phyloP scores from a whole-genome alignment of 2,113 vertebrate species.

The Eubucco bourcierii region DNA sequence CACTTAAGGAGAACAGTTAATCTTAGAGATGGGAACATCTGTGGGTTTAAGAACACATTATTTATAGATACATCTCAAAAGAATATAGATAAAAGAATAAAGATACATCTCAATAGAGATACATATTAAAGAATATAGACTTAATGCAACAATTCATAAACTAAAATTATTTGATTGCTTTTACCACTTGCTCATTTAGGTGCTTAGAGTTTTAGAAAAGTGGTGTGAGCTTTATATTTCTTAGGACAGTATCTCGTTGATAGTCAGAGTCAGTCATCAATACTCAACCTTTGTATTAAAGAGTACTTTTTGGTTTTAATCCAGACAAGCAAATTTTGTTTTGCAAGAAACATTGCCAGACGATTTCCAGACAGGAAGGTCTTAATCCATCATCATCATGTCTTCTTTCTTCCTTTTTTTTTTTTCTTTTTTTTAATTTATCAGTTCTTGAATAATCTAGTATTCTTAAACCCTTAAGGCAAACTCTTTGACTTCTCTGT shows the following conservation, averaged over 20 bases:
- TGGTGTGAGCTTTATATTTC: background rate
- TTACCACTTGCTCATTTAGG: background rate
- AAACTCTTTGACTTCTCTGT: constrained; percentile 3
- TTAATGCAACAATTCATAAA: background rate
- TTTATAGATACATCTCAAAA: background rate
- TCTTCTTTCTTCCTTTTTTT: background rate
- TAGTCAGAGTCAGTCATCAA: background rate
- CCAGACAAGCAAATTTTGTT: background rate
- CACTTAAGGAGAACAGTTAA: background rate
- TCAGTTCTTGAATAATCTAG: constrained; percentile 9
- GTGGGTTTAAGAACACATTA: background rate
- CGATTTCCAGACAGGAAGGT: background rate
- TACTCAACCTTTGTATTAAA: background rate
- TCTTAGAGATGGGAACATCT: background rate
- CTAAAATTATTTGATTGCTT: background rate
- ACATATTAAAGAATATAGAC: background rate
- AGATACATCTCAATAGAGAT: background rate
- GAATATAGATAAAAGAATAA: background rate
- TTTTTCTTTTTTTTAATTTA: background rate
- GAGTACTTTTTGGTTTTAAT: background rate
- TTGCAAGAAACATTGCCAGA: background rate
- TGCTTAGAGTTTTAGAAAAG: background rate
- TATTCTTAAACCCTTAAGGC: constrained; percentile 21
- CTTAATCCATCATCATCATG: background rate
- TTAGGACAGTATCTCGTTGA: background rate